Base-by-base conservation (phyloP, 1,140 invertebrate species). In the Drusus annulatus region DNA sequence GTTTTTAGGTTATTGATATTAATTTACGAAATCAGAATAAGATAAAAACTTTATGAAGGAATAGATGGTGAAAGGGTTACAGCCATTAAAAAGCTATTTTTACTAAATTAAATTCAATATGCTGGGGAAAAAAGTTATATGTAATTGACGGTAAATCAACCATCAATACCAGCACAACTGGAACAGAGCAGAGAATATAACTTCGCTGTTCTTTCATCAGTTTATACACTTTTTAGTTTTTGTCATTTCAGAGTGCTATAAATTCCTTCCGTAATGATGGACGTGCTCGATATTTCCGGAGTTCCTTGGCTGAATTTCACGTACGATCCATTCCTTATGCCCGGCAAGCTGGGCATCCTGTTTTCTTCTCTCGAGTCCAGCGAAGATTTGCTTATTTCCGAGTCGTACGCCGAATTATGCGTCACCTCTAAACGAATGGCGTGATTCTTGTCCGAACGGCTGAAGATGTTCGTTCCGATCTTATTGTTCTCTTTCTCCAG, bases 231-330 rank as follows among this genome's bases (percentile, higher is more conserved):
- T 60, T 19, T 71, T 7, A 71, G 56, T 60, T 60, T 71, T 15
- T 60, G 58, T 83, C 62, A 83, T 80, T 83, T 83, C 31, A 83
- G 50, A 0, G 82, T 83, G 58, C 80, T 83, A 50, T 83, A 83
- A 62, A 83, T 83, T 52, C 51, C 73, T 68, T 81, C 82, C 0
- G 65, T 19, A 1, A 77, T 50, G 4, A 77, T 60, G 21, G 77
- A 58, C 15, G 58, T 68, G 1, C 31, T 21, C 10, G 74, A 51
- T 7, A 78, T 50, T 15, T 78, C 69, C 51, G 71, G 25, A 13
- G 76, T 62, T 8, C 77, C 80, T 52, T 83, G 79, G 65, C 73
- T 79, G 52, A 83, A 81, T 50, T 83, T 83, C 3, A 83, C 77
- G 50, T 83, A 83, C 6, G 82, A 83, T 45, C 76, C 81, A 25